Percentiles rank a stretch among this genome's conserved stretches.
These are phyloP conservation scores for Charanyca ferruginea DNA, from an alignment of 2,888 invertebrate species.

Conservation along the genomic window DNA sequence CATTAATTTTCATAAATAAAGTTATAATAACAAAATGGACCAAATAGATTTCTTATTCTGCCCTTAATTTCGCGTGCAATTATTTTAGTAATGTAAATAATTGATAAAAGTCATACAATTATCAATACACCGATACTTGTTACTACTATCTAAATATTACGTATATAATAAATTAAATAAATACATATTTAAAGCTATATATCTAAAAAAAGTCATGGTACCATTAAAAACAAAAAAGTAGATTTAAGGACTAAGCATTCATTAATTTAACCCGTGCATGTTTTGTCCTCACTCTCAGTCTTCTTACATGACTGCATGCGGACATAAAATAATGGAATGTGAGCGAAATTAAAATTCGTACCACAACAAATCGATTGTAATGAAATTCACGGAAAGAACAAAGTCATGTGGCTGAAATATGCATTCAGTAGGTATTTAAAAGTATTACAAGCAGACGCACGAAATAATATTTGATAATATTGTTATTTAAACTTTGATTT, in stretches of 20 bases:
- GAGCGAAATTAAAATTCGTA: conserved; percentile 43
- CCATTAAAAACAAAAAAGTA: conserved; percentile 19
- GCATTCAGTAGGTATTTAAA: conserved; percentile 1
- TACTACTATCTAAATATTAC: too few species aligned
- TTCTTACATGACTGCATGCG: conserved; percentile 15
- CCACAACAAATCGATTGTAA: conserved; percentile 54
- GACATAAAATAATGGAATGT: conserved; percentile 26
- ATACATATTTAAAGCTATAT: too few species aligned
- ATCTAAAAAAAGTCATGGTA: conserved; percentile 2
- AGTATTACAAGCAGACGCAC: conserved; percentile 7
- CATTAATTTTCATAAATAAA: too few species aligned
- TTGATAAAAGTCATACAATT: too few species aligned
- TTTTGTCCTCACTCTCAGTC: conserved; percentile 6
- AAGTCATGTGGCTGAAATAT: conserved; percentile 29
- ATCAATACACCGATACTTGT: too few species aligned
- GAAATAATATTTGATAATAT: neutral
- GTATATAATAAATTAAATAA: too few species aligned
- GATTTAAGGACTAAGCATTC: conserved; percentile 7
- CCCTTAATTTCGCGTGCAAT: too few species aligned
- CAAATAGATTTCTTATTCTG: too few species aligned
- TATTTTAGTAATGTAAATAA: too few species aligned
- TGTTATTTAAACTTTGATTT: too few species aligned
- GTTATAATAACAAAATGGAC: too few species aligned
- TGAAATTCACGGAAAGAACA: conserved; percentile 35
- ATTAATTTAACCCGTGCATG: conserved; percentile 8